Base-by-base conservation (phyloP, 92 coral and sea anemone species). In the Plumapathes pennacea region DNA sequence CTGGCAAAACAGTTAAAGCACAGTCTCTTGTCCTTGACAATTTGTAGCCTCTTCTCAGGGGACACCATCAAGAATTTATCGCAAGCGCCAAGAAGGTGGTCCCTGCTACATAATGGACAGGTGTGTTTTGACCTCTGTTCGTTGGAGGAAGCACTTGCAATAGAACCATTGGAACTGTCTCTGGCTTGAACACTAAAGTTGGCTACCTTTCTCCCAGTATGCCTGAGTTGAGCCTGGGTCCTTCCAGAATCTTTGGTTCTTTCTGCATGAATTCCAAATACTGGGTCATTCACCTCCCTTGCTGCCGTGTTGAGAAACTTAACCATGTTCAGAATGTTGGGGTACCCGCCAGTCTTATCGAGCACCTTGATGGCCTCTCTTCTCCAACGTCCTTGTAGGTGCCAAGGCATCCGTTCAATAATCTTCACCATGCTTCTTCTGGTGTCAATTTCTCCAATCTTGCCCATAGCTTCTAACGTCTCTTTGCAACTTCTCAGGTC, bases 341-440 rank as follows among this genome's bases (percentile, higher is more conserved):
- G 54, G 22, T 60, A 44, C 45, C 38, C 45, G 19, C 23, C 22
- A 20, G 27, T 60, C 45, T 45, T 38, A 32, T 68, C 66, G 54
- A 54, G 26, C 55, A 19, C 34, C 44, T 29, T 57, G 45, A 54
- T 53, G 25, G 45, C 66, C 28, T 28, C 32, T 25, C 29, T 48
- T 40, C 39, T 37, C 62, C 78, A 71, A 18, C 47, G 62, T n/a
- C 56, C 38, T 38, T 49, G 76, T 23, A 69, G 76, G 33, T 24
- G 36, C 40, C 32, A 47, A 32, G 76, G 76, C 15, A 56, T 32
- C 45, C 76, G 42, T 44, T 69, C 54, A 27, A 45, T 54, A 18
- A 33, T 58, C 37, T 44, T 69, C 50, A 46, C 66, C 66, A 57
- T 40, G 15, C 66, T 54, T 25, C 56, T 50, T 12, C 49, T 19